Conservation (phyloP, 2,888 invertebrate species). For the Parnassius orleans region DNA sequence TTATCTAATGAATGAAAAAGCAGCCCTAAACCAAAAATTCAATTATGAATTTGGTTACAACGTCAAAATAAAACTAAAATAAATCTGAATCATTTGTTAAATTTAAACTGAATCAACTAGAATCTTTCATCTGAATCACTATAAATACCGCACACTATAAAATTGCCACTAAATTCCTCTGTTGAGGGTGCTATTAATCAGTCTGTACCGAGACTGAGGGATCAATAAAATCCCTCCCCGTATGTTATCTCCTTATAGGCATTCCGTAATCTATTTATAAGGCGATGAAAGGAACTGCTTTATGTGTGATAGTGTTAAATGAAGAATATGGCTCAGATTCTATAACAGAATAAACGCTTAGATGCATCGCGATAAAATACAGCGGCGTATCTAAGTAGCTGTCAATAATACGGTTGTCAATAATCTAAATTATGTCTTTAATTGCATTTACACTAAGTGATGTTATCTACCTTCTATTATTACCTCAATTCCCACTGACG, state of each 20-base stretch:
- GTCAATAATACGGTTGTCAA: too few species aligned
- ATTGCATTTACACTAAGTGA: too few species aligned
- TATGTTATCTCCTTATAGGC: slow-evolving; percentile 51
- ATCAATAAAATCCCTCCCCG: slow-evolving; percentile 53
- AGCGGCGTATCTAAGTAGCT: too few species aligned
- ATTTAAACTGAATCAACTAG: background rate
- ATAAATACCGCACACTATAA: slow-evolving; percentile 16
- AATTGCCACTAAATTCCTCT: slow-evolving; percentile 34
- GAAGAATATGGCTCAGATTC: slow-evolving; percentile 48
- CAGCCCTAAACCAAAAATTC: too few species aligned
- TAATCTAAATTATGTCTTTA: too few species aligned
- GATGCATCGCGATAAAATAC: too few species aligned
- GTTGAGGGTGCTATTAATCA: slow-evolving; percentile 49
- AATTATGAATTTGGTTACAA: too few species aligned
- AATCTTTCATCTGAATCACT: slow-evolving; percentile 1
- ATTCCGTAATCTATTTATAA: slow-evolving; percentile 70
- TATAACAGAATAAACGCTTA: slow-evolving; percentile 16
- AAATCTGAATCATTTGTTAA: background rate
- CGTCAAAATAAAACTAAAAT: background rate
- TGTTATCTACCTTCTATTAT: too few species aligned
- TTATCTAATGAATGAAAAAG: too few species aligned
- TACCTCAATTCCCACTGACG: too few species aligned
- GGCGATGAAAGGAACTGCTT: slow-evolving; percentile 55
- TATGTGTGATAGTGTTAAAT: slow-evolving; percentile 58
- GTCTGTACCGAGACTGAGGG: slow-evolving; percentile 47